Percentiles rank a stretch among this genome's conserved stretches.
These are phyloP conservation scores for Sceloporus tristichus DNA, from an alignment of 2,113 vertebrate species.

Conservation along the genomic window DNA sequence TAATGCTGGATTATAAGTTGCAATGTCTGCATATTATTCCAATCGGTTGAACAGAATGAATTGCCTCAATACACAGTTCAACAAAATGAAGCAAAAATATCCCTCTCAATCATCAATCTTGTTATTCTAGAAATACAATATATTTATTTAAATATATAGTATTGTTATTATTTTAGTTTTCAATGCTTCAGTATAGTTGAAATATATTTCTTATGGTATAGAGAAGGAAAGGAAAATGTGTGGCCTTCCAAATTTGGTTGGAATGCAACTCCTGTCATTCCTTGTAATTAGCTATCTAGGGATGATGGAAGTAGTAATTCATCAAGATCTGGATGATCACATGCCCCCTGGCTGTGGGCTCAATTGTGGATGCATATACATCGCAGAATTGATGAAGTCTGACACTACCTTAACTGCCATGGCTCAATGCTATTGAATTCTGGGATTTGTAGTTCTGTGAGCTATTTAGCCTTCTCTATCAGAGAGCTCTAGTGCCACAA, in stretches of 20 bases:
- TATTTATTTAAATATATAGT: too few relatives aligned
- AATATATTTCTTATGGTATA: background rate
- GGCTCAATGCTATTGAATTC: too few relatives aligned
- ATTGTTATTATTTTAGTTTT: too few relatives aligned
- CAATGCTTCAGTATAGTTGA: background rate
- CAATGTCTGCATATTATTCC: background rate
- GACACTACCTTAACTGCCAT: too few relatives aligned
- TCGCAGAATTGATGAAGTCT: too few relatives aligned
- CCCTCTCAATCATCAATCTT: background rate
- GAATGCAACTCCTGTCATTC: background rate
- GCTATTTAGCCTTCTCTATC: too few relatives aligned
- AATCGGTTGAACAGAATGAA: slow-evolving; percentile 10
- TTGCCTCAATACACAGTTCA: background rate
- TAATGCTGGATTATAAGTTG: slow-evolving; percentile 26
- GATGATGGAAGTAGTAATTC: background rate
- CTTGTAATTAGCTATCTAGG: background rate
- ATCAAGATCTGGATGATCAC: background rate
- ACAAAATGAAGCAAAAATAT: background rate
- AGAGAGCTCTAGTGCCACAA: too few relatives aligned
- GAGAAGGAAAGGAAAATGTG: background rate
- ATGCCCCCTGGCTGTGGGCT: background rate
- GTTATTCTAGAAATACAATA: background rate
- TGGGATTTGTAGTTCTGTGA: too few relatives aligned
- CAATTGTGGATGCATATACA: background rate
- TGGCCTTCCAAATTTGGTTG: background rate